Base-by-base conservation (phyloP, 1,140 invertebrate species). In the Nephila pilipes region DNA sequence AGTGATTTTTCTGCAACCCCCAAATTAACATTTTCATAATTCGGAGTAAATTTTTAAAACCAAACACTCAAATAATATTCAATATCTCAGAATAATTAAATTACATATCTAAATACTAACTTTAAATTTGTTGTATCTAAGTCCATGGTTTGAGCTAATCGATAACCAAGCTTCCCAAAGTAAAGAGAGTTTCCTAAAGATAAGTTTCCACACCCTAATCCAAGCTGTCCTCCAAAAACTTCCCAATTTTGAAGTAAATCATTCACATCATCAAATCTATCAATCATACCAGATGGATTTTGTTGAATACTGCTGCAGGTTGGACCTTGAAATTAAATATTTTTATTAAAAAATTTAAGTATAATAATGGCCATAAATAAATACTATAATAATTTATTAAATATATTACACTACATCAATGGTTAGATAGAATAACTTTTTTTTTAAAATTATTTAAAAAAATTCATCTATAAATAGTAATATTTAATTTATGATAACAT, bases 121-220 rank as follows among this genome's bases (percentile, higher is more conserved):
- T 85, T 93, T 36, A 94, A 46, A 57, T 91, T 88, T 46, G 58
- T 75, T 14, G 93, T 94, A 81, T 94, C 91, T 25, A 94, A 85
- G 63, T 94, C 93, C n/a, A 75, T 89, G 14, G 93, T 94, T 16
- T 90, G 85, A 36, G 93, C 93, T 46, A 91, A 8, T 5, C 93
- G 83, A 79, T 89, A 90, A 14, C 90, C 93, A 83, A 85, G 6
- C 57, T 80, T 80, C 16, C 91, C 85, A 94, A 94, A 94, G 60
- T 94, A 94, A 6, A 94, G 38, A 1, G 93, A 94, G 25, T 94
- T 92, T 80, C 90, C 93, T 12, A 93, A 60, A 69, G 93, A 92
- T 36, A 94, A 87, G 54, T 85, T 93, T 75, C 93, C 93, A 90
- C 93, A 94, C 20, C 93, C 93, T 14, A 81, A 57, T 14, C 85